These are phyloP conservation scores for Vireo altiloquus DNA, from an alignment of 2,113 vertebrate genomes.

Conservation along the genomic window DNA sequence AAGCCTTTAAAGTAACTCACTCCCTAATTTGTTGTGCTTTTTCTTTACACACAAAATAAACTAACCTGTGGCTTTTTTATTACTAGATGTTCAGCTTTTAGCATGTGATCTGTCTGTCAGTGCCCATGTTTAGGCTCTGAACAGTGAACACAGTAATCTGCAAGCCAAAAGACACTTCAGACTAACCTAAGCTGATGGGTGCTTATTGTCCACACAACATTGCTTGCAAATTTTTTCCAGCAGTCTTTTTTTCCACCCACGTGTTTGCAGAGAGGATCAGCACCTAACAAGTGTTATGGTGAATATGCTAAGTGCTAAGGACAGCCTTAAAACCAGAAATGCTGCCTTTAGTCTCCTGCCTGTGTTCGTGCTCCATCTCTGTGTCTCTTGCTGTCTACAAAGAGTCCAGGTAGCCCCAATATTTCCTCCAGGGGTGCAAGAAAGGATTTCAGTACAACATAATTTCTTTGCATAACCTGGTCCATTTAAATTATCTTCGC, in stretches of 20 bases:
- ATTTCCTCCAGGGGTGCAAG: not conserved
- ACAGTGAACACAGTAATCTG: not conserved
- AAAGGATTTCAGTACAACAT: not conserved
- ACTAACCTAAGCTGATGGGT: not conserved
- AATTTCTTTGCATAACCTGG: not conserved
- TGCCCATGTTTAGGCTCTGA: not conserved
- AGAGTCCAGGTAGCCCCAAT: not conserved
- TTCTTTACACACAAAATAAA: conserved; percentile 9
- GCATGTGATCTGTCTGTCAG: not conserved
- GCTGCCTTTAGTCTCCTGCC: not conserved
- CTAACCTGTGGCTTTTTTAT: not conserved
- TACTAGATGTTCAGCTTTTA: not conserved
- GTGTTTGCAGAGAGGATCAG: not conserved
- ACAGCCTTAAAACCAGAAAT: not conserved
- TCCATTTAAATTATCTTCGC: not conserved
- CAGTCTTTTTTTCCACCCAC: not conserved
- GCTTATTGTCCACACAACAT: not conserved
- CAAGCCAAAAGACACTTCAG: not conserved
- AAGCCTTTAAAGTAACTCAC: not conserved
- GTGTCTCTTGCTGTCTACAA: not conserved
- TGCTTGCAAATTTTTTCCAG: not conserved
- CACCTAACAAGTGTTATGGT: not conserved
- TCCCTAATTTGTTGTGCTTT: not conserved
- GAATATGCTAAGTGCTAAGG: not conserved
- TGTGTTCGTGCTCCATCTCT: not conserved